A percentile compares a stretch with the other conserved stretches of the same genome.
Evolutionary conservation across 2,888 invertebrate genomes (phyloP).

Genomic region (Leucozona laternaria): DNA sequence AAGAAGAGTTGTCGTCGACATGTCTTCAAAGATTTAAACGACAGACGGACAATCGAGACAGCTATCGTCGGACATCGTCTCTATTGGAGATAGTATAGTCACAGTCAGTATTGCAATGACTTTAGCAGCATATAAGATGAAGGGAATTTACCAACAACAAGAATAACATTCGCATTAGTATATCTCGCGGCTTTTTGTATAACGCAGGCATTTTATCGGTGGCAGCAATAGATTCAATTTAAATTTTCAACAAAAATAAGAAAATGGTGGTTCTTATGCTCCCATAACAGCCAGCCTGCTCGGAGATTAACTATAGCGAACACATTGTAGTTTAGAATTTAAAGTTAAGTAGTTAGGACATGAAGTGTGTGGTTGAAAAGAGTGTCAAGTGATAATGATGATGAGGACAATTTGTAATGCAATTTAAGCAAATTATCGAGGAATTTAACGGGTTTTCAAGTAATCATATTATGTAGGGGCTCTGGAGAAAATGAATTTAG

Average conservation of each 20-base stretch:
- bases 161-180: constrained; percentile 53
- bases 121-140: constrained; percentile 3
- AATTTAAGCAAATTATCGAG: background rate
- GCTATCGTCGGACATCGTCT: constrained; percentile 71
- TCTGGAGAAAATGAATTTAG: no score
- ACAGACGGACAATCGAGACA: constrained; percentile 77
- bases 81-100: constrained; percentile 50
- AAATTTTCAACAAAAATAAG: constrained; percentile 31
- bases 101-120: constrained; percentile 23
- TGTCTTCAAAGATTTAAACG: constrained; percentile 79
- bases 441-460: background rate
- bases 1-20: constrained; percentile 79
- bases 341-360: background rate
- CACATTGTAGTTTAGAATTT: constrained; percentile 15
- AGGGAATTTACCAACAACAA: constrained; percentile 49
- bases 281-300: background rate
- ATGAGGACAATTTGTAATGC: background rate
- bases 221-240: constrained; percentile 61
- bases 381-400: background rate
- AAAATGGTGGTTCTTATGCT: background rate
- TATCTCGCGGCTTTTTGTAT: constrained; percentile 58
- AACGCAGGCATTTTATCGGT: constrained; percentile 34
- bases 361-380: background rate
- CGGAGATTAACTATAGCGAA: constrained; percentile 20
- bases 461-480: no score